Conservation (phyloP, 2,797 vertebrate species). For the Streptopelia turtur region DNA sequence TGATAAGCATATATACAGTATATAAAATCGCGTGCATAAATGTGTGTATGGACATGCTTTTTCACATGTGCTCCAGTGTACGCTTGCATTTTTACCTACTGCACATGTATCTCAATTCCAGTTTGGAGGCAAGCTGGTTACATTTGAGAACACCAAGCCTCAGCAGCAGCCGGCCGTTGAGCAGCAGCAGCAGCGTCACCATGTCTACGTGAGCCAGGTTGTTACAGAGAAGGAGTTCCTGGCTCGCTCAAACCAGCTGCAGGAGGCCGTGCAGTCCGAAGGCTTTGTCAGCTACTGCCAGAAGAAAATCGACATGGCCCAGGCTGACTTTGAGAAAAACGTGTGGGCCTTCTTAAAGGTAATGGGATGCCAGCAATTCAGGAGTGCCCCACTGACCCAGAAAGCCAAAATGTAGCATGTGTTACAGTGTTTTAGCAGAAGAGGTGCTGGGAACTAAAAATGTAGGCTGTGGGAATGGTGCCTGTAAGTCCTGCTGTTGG, state of each 20-base stretch:
- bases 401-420: background rate
- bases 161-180: conserved; percentile 80
- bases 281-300: conserved; percentile 90
- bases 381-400: background rate
- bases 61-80: background rate
- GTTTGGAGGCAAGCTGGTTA: conserved; percentile 97
- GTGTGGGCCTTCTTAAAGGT: conserved; percentile 98
- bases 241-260: conserved; percentile 87
- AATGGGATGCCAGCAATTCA: background rate
- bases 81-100: background rate
- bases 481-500: background rate
- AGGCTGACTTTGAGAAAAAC: conserved; percentile 89
- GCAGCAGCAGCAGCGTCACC: conserved; percentile 75
- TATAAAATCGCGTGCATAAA: background rate
- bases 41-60: background rate
- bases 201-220: conserved; percentile 92
- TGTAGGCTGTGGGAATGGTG: background rate
- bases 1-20: accelerated
- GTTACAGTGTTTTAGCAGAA: background rate
- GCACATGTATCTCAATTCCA: conserved; percentile 29
- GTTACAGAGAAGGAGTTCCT: conserved; percentile 92
- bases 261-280: conserved; percentile 86
- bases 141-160: conserved; percentile 83
- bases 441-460: background rate
- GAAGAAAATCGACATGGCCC: conserved; percentile 85